Base-by-base conservation (phyloP, 2,888 invertebrate species). In the Drosophila tanythrix region DNA sequence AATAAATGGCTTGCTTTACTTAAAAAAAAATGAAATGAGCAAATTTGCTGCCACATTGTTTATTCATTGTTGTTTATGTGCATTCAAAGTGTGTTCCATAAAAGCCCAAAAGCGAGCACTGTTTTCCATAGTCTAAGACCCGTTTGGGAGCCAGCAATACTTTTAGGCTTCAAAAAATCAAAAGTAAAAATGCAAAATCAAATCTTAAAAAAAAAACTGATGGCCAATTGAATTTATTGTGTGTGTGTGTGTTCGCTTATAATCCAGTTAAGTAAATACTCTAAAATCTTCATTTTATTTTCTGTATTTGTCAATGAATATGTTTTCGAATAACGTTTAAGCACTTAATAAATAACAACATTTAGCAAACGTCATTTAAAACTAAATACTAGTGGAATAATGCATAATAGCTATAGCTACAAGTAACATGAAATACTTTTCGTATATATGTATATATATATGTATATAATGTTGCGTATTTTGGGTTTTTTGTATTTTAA, bases 361-460 rank as follows among this genome's bases (percentile, higher is more conserved):
- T 62, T 70, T 59, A 63, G 51, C n/a, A 48, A 62, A 76, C 60
- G 53, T 27, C 61, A 61, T 51, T 76, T 61, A 56, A 60, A 60
- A 57, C 58, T 75, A 76, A 84, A 79, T 79, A 83, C 81, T 79
- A 86, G 48, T 59, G 62, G 62, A 72, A 82, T 59, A 79, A 82
- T 78, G 65, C 55, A 75, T 46, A 68, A 74, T 80, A 74, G 38
- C 66, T 70, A 52, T 40, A 65, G 62, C 52, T 80, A 69, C 36
- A 57, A 36, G 27, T 70, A 72, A 76, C 29, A 61, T 43, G 59
- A 61, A 84, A 84, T 84, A 84, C 84, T 84, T 72, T 76, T 40
- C 52, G 70, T 67, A 58, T 40, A 50, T 48, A 46, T 58, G 43
- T 57, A 51, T 55, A 46, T 46, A 43, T 66, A 55, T 36, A 21